These are phyloP conservation scores for Lordiphosa stackelbergi DNA, from an alignment of 1,140 invertebrate species.

Conservation along the genomic window DNA sequence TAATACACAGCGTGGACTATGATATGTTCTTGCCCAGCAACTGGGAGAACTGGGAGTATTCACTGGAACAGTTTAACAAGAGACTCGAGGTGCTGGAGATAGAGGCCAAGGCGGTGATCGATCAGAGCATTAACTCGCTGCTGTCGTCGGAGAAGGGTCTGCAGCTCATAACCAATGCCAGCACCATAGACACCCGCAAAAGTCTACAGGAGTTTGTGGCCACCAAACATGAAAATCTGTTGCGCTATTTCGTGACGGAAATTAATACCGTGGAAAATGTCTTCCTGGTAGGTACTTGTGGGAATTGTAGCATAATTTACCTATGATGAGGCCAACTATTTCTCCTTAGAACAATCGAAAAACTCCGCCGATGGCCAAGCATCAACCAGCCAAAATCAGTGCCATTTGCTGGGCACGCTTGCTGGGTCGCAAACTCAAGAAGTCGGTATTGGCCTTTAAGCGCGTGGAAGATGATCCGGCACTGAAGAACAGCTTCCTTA, in stretches of 20 bases:
- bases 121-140: constrained; percentile 88
- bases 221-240: constrained; percentile 90
- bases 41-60: constrained; percentile 89
- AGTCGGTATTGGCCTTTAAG: constrained; percentile 86
- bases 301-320: background rate
- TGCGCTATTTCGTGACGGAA: constrained; percentile 90
- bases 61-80: constrained; percentile 85
- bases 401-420: constrained; percentile 90
- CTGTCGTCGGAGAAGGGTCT: constrained; percentile 88
- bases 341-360: constrained; percentile 82
- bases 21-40: constrained; percentile 87
- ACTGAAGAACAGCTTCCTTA: constrained; percentile 85
- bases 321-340: background rate
- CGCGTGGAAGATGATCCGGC: constrained; percentile 81
- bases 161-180: constrained; percentile 87
- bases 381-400: constrained; percentile 87
- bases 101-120: constrained; percentile 90
- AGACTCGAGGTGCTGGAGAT: constrained; percentile 86
- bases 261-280: constrained; percentile 83
- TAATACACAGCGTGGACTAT: constrained; percentile 88
- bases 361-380: constrained; percentile 85
- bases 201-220: constrained; percentile 85
- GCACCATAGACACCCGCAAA: constrained; percentile 85
- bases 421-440: constrained; percentile 87
- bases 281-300: constrained; percentile 80